Conservation (phyloP, 2,888 invertebrate genomes). For the Beris chalybata region DNA sequence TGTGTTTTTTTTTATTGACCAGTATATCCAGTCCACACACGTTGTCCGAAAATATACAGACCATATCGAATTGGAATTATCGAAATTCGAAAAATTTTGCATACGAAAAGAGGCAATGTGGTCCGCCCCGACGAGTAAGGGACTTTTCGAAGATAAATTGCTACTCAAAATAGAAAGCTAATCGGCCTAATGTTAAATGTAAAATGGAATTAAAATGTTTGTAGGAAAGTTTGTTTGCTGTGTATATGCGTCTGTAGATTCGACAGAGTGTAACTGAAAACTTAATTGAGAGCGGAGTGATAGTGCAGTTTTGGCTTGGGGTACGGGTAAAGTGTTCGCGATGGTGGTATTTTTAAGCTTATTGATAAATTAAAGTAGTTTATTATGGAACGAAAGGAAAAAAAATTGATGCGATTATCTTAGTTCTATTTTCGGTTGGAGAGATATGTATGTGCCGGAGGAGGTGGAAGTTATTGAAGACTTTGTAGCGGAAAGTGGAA, state of each 20-base stretch:
- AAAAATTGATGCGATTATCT: not conserved
- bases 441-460: no score
- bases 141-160: conserved; percentile 19
- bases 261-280: no score
- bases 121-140: conserved; percentile 1
- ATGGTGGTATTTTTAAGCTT: conserved; percentile 27
- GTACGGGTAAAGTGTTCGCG: no score
- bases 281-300: no score
- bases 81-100: conserved; percentile 5
- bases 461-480: no score
- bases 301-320: no score
- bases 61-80: conserved; percentile 25
- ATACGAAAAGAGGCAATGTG: conserved; percentile 10
- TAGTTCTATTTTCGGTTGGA: no score
- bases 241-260: not conserved
- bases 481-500: no score
- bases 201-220: conserved; percentile 30
- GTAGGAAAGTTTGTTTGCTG: conserved; percentile 22
- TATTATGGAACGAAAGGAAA: not conserved
- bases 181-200: conserved; percentile 22
- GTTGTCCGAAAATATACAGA: not conserved
- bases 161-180: conserved; percentile 29
- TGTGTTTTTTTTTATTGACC: no score
- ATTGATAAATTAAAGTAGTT: conserved; percentile 27
- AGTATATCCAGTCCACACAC: no score